Conservation (phyloP, 1,140 invertebrate genomes). For the Drosophila aff. region DNA sequence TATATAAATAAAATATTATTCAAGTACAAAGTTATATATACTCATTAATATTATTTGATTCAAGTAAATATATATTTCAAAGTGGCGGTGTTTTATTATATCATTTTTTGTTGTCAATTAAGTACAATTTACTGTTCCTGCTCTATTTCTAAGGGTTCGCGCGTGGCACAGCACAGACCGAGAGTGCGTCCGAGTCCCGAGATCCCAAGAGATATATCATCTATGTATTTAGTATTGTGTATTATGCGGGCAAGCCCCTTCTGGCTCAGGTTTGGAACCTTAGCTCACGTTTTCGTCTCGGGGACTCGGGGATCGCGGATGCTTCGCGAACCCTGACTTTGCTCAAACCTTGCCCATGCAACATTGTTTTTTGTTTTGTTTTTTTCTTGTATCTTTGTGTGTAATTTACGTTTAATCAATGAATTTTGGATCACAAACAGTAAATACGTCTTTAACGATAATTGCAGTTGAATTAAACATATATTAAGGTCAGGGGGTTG, state of each 20-base stretch:
- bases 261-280: slow-evolving; percentile 29
- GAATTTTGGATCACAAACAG: slow-evolving; percentile 75
- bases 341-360: slow-evolving; percentile 60
- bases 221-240: slow-evolving; percentile 8
- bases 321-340: slow-evolving; percentile 42
- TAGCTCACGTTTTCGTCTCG: slow-evolving; percentile 14
- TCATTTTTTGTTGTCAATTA: slow-evolving; percentile 57
- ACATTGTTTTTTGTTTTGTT: slow-evolving; percentile 34
- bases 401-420: slow-evolving; percentile 54
- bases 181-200: slow-evolving; percentile 25
- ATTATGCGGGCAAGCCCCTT: slow-evolving; percentile 14
- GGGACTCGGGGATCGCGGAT: slow-evolving; percentile 20
- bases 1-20: slow-evolving; percentile 85
- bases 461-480: slow-evolving; percentile 74
- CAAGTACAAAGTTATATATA: slow-evolving; percentile 85
- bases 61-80: slow-evolving; percentile 82
- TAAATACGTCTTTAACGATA: slow-evolving; percentile 79
- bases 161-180: slow-evolving; percentile 12
- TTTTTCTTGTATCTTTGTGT: slow-evolving; percentile 35
- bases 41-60: slow-evolving; percentile 83
- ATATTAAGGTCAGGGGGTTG: slow-evolving; percentile 59
- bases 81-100: slow-evolving; percentile 69
- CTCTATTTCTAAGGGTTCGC: slow-evolving; percentile 52
- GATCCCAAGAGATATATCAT: slow-evolving; percentile 10
- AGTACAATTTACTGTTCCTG: slow-evolving; percentile 79